Evolutionary conservation across 2,797 vertebrate species (phyloP), one percentile per base, ranked within the genome.

Genomic region (Pygocentrus nattereri): DNA sequence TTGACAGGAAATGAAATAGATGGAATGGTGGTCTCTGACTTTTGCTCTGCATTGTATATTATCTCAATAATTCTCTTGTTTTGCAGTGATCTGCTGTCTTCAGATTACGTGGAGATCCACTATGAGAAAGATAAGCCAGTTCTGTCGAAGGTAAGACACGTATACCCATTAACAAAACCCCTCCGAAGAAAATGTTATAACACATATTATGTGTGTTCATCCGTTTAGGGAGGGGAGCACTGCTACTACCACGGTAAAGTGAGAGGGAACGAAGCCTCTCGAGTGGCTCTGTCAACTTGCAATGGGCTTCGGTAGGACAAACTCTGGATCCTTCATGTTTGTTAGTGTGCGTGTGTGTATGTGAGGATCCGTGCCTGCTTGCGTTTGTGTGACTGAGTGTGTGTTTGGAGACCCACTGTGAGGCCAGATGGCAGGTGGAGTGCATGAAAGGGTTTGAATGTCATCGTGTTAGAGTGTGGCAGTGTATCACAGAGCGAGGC

Each of bases 221-320:
- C 59, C 75, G 72, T 90, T 59, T 38, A 97, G 96, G 96, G 96
- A 1, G 96, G 96, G 85, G 96, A 97, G 25, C 96, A 96, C 81
- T 97, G 96, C 84, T 97, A 97, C 83, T 97, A 97, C 84, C 96
- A 97, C 0, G 96, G 96, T 62, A 92, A 78, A 81, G 91, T 97
- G 87, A 92, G 96, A 90, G 95, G 94, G 18, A 83, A 94, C 77
- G 85, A 94, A 82, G 87, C 92, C 74, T 97, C 96, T 79, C 94
- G 83, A 85, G 96, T 90, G 76, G 96, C 96, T 67, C 87, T 97
- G 89, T 96, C 96, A 2, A 97, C 96, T 19, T 97, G 96, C 90
- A 94, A 96, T 52, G 95, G 96, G 83, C 95, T 97, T 85, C 95
- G 95, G 95, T 96, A 94, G 85, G 96, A 83, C 62, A n/a, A 93